These are phyloP conservation scores for Glaucomys volans DNA, from an alignment of 2,113 vertebrate genomes.

Conservation along the genomic window DNA sequence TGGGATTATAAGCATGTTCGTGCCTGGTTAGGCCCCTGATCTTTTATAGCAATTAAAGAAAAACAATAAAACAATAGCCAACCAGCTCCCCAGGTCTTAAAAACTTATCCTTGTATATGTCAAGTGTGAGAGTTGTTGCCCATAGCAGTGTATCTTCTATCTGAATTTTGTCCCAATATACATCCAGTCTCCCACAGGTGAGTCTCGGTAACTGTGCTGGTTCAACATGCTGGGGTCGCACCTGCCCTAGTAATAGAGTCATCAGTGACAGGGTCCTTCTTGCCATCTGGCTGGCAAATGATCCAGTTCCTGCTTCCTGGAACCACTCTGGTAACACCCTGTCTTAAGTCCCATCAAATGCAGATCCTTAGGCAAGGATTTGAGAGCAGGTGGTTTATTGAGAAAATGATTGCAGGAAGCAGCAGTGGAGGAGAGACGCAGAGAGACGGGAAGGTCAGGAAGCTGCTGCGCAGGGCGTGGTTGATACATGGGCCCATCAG, in stretches of 20 bases:
- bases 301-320: not conserved
- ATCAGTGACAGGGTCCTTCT: not conserved
- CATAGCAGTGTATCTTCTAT: not conserved
- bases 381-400: not conserved
- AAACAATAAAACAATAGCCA: not conserved
- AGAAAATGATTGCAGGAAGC: not conserved
- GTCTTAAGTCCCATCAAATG: not conserved
- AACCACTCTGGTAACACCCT: not conserved
- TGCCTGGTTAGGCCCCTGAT: not conserved
- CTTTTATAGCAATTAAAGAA: not conserved
- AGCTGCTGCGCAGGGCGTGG: not conserved
- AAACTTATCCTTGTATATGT: not conserved
- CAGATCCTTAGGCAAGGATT: not conserved
- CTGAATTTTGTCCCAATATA: not conserved
- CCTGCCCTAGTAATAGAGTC: not conserved
- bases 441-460: not conserved
- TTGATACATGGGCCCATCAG: too few relatives aligned
- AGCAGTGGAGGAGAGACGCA: not conserved
- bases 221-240: not conserved
- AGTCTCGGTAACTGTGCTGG: not conserved
- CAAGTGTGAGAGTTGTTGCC: not conserved
- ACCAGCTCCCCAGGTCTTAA: not conserved
- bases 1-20: too few relatives aligned
- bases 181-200: not conserved
- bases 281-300: not conserved